Evolutionary conservation across 2,797 vertebrate genomes (phyloP).

Genomic region (Pangasius larnaudii): DNA sequence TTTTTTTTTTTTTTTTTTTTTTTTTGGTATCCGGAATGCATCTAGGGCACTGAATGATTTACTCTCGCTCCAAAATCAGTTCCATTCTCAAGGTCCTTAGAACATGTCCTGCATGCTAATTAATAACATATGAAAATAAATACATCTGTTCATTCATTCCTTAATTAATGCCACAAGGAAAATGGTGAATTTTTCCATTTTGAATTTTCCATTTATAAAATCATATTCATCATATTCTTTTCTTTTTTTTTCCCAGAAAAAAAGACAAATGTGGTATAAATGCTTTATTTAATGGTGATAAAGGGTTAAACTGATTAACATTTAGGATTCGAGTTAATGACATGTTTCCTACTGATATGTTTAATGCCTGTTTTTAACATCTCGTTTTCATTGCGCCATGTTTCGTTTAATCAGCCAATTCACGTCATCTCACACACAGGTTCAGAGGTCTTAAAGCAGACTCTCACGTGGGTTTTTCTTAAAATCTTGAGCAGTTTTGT

Average conservation of each 20-base stretch:
- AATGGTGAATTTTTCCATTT: background rate
- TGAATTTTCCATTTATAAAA: background rate
- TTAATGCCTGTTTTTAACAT: background rate
- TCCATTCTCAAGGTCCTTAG: slow-evolving; percentile 38
- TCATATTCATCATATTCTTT: background rate
- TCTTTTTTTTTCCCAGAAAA: too few species aligned
- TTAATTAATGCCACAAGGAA: background rate
- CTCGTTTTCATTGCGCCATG: background rate
- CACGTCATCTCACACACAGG: background rate
- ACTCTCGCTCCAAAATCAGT: slow-evolving; percentile 47
- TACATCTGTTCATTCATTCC: background rate
- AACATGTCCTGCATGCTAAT: slow-evolving; percentile 49
- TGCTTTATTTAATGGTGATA: background rate
- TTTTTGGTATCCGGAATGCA: slow-evolving; percentile 64
- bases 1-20: slow-evolving; percentile 73
- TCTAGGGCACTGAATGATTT: slow-evolving; percentile 56
- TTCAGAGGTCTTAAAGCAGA: background rate
- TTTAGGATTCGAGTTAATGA: background rate
- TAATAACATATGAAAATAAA: background rate
- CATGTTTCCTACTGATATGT: background rate
- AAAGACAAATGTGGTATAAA: background rate
- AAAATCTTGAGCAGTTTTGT: background rate
- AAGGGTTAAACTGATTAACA: background rate
- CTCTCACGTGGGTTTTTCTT: background rate
- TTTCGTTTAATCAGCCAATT: background rate